A percentile compares a stretch with the other conserved stretches of the same genome.
phyloP scores from a whole-genome alignment of 2,888 invertebrate genomes.

The Mesopsocus fuscifrons region DNA sequence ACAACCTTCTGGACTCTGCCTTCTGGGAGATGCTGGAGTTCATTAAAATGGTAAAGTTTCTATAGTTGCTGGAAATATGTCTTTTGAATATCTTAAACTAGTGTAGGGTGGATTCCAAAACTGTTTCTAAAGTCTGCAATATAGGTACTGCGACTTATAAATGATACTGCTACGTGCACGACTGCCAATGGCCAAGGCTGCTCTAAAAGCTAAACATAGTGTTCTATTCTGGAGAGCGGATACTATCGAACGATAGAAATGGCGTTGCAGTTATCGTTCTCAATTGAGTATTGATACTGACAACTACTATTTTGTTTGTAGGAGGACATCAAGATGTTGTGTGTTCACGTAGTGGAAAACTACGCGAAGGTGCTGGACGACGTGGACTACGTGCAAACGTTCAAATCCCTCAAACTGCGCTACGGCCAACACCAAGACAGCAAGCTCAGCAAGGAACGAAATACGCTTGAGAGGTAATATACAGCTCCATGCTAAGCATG shows the following conservation, averaged over 20 bases:
- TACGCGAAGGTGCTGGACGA: conserved; percentile 87
- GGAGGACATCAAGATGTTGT: conserved; percentile 79
- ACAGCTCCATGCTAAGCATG: conserved; percentile 6
- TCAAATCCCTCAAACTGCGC: conserved; percentile 73
- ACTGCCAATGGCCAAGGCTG: too few relatives aligned
- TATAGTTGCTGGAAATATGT: too few relatives aligned
- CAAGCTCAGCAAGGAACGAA: conserved; percentile 67
- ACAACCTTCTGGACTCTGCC: conserved; percentile 97
- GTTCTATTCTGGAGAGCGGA: too few relatives aligned
- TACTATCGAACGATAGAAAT: too few relatives aligned
- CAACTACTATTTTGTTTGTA: conserved; percentile 22
- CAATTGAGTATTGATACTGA: too few relatives aligned
- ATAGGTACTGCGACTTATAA: too few relatives aligned
- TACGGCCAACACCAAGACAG: conserved; percentile 88
- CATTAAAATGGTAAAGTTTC: conserved; percentile 56
- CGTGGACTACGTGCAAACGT: conserved; percentile 95
- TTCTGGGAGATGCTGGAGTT: conserved; percentile 99
- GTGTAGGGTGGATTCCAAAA: too few relatives aligned
- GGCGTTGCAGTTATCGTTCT: too few relatives aligned
- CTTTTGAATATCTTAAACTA: too few relatives aligned
- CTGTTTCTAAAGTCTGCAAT: too few relatives aligned
- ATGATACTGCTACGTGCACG: too few relatives aligned
- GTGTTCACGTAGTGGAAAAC: conserved; percentile 88
- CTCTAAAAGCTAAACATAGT: too few relatives aligned
- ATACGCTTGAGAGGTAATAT: conserved; percentile 43